phyloP scores from a whole-genome alignment of 2,797 vertebrate genomes.

The Delichon dasypus region DNA sequence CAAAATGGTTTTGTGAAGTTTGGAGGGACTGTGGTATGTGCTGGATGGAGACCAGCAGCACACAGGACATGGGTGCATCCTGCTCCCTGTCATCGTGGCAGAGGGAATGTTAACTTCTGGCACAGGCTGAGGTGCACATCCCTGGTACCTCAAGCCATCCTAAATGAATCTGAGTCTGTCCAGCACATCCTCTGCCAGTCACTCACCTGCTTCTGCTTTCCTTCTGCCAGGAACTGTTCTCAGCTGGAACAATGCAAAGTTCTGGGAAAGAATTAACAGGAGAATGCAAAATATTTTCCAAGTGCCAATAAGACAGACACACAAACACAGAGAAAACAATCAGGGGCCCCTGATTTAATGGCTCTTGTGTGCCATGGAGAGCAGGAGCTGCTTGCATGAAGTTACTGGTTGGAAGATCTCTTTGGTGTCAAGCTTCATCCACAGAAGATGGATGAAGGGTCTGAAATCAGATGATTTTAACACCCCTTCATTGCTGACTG shows the following conservation, averaged over 20 bases:
- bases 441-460: not conserved
- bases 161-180: not conserved
- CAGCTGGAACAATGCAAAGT: not conserved
- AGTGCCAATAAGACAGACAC: not conserved
- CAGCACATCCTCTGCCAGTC: not conserved
- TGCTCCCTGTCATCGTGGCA: fast-evolving
- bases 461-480: not conserved
- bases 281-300: not conserved
- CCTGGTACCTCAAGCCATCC: not conserved
- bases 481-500: not conserved
- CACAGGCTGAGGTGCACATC: not conserved
- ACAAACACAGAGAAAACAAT: not conserved
- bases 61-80: fast-evolving
- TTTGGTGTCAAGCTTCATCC: not conserved
- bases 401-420: not conserved
- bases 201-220: not conserved
- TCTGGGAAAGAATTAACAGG: not conserved
- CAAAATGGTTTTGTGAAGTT: not conserved
- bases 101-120: not conserved
- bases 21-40: not conserved
- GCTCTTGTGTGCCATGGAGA: not conserved
- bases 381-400: not conserved
- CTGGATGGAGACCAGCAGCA: not conserved
- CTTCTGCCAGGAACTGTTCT: not conserved
- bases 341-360: not conserved